Evolutionary conservation across 2,797 vertebrate species (phyloP).

Genomic region (Atherinosoma microstoma): DNA sequence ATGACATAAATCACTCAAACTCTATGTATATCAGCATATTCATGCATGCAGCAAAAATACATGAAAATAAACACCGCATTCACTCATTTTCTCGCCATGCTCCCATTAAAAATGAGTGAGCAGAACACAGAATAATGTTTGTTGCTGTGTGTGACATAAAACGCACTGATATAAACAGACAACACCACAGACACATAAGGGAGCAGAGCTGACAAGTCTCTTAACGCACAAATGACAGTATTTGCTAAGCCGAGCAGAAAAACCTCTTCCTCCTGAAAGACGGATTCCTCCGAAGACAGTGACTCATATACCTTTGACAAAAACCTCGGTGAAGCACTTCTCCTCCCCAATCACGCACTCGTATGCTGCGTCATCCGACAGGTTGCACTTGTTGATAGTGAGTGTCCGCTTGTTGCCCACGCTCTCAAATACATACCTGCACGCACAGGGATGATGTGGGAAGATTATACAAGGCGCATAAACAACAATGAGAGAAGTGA

Average conservation of each 20-base stretch:
- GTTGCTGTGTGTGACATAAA: slow-evolving; percentile 41
- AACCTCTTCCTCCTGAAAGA: slow-evolving; percentile 37
- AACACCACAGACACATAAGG: slow-evolving; percentile 52
- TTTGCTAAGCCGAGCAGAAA: slow-evolving; percentile 56
- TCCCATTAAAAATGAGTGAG: slow-evolving; percentile 65
- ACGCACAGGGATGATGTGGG: slow-evolving; percentile 28
- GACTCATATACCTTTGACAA: slow-evolving; percentile 88
- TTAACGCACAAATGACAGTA: slow-evolving; percentile 45
- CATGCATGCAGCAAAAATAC: slow-evolving; percentile 35
- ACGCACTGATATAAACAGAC: slow-evolving; percentile 55
- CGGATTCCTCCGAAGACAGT: slow-evolving; percentile 60
- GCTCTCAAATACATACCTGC: slow-evolving; percentile 91
- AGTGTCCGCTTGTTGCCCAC: slow-evolving; percentile 89
- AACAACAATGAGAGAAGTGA: slow-evolving; percentile 11
- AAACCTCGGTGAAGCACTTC: slow-evolving; percentile 89
- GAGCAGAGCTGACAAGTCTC: slow-evolving; percentile 59
- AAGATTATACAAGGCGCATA: slow-evolving; percentile 17
- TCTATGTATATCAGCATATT: slow-evolving; percentile 23
- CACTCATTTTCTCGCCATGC: slow-evolving; percentile 26
- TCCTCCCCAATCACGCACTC: slow-evolving; percentile 90
- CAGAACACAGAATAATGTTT: slow-evolving; percentile 47
- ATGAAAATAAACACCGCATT: slow-evolving; percentile 52
- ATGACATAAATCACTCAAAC: slow-evolving; percentile 24
- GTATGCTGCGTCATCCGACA: slow-evolving; percentile 92
- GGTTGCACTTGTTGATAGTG: slow-evolving; percentile 91